Conservation (phyloP, 2,113 vertebrate genomes). For the Hiodon tergisus region DNA sequence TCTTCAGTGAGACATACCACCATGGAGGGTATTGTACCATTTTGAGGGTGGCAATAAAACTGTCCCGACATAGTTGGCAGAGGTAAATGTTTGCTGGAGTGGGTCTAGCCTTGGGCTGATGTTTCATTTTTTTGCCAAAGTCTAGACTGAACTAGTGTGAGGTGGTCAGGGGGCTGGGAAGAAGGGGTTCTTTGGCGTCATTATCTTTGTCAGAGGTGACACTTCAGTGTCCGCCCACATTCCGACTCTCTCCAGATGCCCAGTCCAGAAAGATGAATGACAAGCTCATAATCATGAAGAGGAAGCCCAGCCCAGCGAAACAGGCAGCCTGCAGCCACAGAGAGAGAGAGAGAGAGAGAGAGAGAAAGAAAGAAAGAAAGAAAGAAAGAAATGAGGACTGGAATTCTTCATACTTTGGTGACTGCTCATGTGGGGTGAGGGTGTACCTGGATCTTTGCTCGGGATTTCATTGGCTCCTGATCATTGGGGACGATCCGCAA, state of each 20-base stretch:
- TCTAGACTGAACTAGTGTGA: not conserved
- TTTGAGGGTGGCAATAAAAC: not conserved
- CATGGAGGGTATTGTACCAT: slow-evolving; percentile 16
- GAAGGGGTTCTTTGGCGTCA: slow-evolving; percentile 9
- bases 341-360: slow-evolving; percentile 14
- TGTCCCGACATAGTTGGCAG: slow-evolving; percentile 4
- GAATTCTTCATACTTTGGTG: too few relatives aligned
- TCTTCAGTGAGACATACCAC: slow-evolving; percentile 31
- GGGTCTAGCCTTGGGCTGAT: slow-evolving; percentile 35
- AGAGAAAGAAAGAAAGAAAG: not conserved
- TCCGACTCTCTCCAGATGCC: slow-evolving; percentile 60
- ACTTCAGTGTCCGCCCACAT: slow-evolving; percentile 63
- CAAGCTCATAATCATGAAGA: slow-evolving; percentile 77
- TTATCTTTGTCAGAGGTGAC: slow-evolving; percentile 23
- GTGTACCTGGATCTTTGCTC: slow-evolving; percentile 74
- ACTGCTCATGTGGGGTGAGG: not conserved
- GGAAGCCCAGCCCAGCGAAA: slow-evolving; percentile 69
- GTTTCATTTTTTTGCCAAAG: slow-evolving; percentile 21
- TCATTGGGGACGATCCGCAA: slow-evolving; percentile 71
- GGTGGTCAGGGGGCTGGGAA: not conserved
- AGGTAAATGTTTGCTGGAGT: slow-evolving; percentile 14
- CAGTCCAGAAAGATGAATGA: slow-evolving; percentile 74
- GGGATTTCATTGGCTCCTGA: slow-evolving; percentile 65
- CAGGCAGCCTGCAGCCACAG: slow-evolving; percentile 60
- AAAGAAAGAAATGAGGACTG: not conserved